A percentile compares a stretch with the other conserved stretches of the same genome.
These are phyloP conservation scores for Macrocentrus cingulum DNA, from an alignment of 1,140 invertebrate species.

Conservation along the genomic window DNA sequence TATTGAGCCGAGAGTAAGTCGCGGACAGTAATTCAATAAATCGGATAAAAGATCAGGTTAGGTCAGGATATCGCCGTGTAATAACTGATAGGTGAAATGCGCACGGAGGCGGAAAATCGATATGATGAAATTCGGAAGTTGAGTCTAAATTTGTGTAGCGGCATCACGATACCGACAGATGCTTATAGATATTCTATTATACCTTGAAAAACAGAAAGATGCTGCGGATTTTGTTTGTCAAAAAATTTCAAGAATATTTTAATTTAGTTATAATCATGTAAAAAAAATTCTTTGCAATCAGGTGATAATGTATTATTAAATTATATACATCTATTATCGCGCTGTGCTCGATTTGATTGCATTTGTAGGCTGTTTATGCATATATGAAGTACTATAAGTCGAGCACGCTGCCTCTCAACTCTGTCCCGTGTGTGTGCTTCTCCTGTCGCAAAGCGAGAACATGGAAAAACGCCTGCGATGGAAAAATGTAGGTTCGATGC, in stretches of 20 bases:
- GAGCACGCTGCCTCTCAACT: conserved; percentile 5
- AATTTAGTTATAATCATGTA: no score
- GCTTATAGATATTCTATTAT: not conserved
- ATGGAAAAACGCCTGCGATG: conserved; percentile 22
- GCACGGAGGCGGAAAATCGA: not conserved
- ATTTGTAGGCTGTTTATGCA: no score
- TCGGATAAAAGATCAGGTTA: conserved; percentile 11
- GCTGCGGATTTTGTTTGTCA: no score
- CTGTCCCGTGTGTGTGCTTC: conserved; percentile 16
- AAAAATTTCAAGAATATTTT: conserved; percentile 28
- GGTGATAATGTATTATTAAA: no score
- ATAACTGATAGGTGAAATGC: not conserved
- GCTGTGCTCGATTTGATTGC: no score
- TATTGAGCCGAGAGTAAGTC: conserved; percentile 2
- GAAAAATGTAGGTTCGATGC: not conserved
- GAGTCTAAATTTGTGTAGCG: not conserved
- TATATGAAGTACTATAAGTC: conserved; percentile 25
- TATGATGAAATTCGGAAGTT: not conserved
- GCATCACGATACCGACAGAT: not conserved
- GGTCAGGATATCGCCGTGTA: conserved; percentile 3
- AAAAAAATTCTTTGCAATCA: no score
- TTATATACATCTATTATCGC: no score
- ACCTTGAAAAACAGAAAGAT: no score
- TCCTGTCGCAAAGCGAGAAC: conserved; percentile 18
- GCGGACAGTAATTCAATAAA: not conserved